Conservation (phyloP, 2,888 invertebrate species). For the Plusia festucae region DNA sequence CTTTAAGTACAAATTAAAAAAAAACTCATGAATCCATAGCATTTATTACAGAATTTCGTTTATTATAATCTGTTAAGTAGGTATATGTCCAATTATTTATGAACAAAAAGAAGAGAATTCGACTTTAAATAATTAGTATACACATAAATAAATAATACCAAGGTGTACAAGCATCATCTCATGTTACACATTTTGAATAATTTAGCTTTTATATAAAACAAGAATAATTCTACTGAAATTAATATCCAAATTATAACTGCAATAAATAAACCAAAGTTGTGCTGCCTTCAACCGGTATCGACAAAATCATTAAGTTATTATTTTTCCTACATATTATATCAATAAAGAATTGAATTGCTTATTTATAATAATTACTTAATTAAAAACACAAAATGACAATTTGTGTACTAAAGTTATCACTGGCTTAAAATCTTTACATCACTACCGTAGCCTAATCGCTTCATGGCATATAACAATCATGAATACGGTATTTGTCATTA, state of each 20-base stretch:
- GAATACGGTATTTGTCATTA: conserved; percentile 30
- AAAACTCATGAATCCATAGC: too few species aligned
- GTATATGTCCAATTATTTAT: too few species aligned
- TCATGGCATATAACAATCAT: conserved; percentile 45
- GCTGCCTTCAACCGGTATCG: not conserved
- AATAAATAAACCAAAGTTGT: not conserved
- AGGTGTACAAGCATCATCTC: too few species aligned
- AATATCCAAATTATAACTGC: not conserved
- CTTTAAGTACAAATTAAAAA: too few species aligned
- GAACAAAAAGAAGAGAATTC: too few species aligned
- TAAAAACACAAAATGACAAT: conserved; percentile 9
- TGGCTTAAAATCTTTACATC: conserved; percentile 20
- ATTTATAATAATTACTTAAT: conserved; percentile 14
- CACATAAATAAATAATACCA: too few species aligned
- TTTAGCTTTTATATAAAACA: conserved; percentile 1
- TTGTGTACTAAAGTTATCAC: conserved; percentile 1
- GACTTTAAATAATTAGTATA: too few species aligned
- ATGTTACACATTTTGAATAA: not conserved
- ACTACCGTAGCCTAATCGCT: conserved; percentile 45
- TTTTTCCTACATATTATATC: not conserved
- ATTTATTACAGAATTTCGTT: too few species aligned
- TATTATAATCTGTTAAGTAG: too few species aligned
- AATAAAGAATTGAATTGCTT: conserved; percentile 1
- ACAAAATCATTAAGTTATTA: conserved; percentile 5
- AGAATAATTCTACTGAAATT: not conserved